Conservation (phyloP, 2,888 invertebrate genomes). For the Rotaria magnacalcarata region DNA sequence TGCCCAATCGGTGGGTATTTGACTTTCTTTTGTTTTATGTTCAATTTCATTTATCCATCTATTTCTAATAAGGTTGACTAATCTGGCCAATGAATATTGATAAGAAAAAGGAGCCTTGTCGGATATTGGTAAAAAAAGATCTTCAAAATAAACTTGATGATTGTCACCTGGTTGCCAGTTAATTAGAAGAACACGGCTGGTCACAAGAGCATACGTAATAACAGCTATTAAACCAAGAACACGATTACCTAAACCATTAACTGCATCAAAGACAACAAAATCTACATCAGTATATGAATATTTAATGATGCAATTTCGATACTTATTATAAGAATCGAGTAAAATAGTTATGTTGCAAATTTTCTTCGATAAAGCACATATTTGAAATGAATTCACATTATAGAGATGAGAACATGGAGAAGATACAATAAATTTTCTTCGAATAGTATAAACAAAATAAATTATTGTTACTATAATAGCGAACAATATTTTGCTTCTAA, state of each 20-base stretch:
- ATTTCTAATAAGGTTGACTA: background rate
- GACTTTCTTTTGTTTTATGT: background rate
- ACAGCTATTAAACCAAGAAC: background rate
- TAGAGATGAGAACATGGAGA: background rate
- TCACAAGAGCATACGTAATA: background rate
- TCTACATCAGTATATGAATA: background rate
- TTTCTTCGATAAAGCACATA: background rate
- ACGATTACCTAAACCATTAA: constrained; percentile 10
- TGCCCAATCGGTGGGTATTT: background rate
- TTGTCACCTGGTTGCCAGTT: constrained; percentile 8
- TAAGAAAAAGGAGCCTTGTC: background rate
- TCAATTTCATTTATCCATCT: background rate
- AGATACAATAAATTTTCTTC: background rate
- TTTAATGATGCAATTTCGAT: background rate
- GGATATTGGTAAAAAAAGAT: background rate
- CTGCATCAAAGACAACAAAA: background rate
- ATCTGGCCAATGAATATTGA: background rate
- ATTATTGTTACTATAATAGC: background rate
- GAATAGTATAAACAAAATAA: background rate
- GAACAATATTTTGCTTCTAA: background rate
- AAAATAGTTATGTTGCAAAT: background rate
- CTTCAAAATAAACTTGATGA: background rate
- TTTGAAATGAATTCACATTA: background rate
- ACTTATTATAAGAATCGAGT: background rate
- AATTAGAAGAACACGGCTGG: background rate